Conservation (phyloP, 2,113 vertebrate genomes). For the Gymnarchus niloticus region DNA sequence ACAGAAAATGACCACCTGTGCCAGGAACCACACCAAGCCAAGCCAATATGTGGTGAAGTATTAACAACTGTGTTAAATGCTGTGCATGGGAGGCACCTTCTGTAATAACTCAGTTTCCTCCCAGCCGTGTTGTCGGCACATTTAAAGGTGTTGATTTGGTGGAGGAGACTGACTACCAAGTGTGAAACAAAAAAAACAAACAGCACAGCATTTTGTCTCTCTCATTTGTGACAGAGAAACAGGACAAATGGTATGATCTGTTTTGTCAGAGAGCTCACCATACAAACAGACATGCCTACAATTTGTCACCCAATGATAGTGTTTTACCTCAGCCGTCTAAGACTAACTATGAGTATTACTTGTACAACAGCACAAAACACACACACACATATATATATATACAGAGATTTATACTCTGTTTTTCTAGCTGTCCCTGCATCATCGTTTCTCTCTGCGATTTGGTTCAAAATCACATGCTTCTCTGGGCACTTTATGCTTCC, state of each 20-base stretch:
- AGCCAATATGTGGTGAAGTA: slow-evolving; percentile 8
- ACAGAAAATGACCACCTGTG: not conserved
- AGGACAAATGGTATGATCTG: not conserved
- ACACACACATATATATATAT: no score
- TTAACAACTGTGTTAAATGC: slow-evolving; percentile 6
- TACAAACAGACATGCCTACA: not conserved
- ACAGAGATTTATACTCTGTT: not conserved
- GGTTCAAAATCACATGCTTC: no score
- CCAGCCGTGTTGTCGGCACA: slow-evolving; percentile 4
- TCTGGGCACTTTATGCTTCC: no score
- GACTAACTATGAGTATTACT: not conserved
- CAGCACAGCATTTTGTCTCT: not conserved
- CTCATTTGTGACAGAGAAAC: not conserved
- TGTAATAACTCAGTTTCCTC: slow-evolving; percentile 21
- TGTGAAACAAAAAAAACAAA: not conserved
- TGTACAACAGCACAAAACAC: not conserved
- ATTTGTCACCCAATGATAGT: not conserved
- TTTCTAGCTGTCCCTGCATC: no score
- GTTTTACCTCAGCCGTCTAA: not conserved
- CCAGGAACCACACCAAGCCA: not conserved
- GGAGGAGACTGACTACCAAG: not conserved
- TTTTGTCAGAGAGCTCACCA: not conserved
- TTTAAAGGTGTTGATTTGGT: not conserved
- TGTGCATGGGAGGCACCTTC: not conserved
- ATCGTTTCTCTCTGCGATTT: no score